These are phyloP conservation scores for Brassicogethes aeneus DNA, from an alignment of 2,888 invertebrate species.

Conservation along the genomic window DNA sequence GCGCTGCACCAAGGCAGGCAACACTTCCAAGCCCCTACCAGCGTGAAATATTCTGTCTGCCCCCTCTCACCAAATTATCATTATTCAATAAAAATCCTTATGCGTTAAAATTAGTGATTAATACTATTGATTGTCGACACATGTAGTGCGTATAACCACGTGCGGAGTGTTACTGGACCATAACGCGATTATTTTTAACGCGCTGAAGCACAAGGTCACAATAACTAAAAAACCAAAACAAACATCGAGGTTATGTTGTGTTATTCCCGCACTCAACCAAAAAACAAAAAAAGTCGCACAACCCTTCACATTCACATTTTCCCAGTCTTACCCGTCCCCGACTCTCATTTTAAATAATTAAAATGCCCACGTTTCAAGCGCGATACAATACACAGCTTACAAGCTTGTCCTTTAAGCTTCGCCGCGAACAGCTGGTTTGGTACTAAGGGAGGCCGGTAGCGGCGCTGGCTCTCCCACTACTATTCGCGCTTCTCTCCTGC, in stretches of 20 bases:
- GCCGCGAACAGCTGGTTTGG: slow-evolving; percentile 30
- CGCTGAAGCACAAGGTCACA: slow-evolving; percentile 25
- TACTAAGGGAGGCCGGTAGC: slow-evolving; percentile 32
- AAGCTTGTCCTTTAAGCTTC: too few species aligned
- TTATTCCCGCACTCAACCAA: slow-evolving; percentile 6
- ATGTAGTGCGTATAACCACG: slow-evolving; percentile 19
- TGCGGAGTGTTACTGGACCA: slow-evolving; percentile 11
- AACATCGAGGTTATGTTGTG: slow-evolving; percentile 1
- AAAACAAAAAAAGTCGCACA: not conserved
- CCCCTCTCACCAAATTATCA: slow-evolving; percentile 24
- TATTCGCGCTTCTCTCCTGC: too few species aligned
- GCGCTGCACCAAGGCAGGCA: slow-evolving; percentile 77
- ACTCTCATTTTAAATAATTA: too few species aligned
- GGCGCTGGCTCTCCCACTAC: too few species aligned
- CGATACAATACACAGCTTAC: slow-evolving; percentile 1
- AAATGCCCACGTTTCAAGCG: not conserved
- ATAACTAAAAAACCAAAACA: slow-evolving; percentile 7
- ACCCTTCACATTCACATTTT: too few species aligned
- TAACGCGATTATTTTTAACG: slow-evolving; percentile 17
- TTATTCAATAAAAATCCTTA: too few species aligned
- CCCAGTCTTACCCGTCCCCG: too few species aligned
- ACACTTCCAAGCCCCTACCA: slow-evolving; percentile 74
- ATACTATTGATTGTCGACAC: slow-evolving; percentile 28
- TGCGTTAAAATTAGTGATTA: slow-evolving; percentile 25
- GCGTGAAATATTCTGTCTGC: slow-evolving; percentile 48